These are phyloP conservation scores for Prunella strophiata DNA, from an alignment of 2,797 vertebrate species.

Conservation along the genomic window DNA sequence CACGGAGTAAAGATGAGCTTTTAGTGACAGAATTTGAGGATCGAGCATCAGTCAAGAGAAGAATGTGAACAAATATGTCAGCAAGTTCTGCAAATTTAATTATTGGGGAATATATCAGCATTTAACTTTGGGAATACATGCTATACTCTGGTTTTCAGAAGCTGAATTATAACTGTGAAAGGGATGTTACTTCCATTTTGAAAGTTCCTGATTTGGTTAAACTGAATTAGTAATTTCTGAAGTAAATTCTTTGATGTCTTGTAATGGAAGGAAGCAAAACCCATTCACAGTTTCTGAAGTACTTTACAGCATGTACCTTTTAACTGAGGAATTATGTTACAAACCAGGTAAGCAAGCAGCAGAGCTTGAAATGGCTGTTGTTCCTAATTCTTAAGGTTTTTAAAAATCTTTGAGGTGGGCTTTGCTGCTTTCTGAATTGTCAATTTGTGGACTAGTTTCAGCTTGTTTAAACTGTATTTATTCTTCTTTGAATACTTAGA, in stretches of 20 bases:
- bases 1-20: not conserved
- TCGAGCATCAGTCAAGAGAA: not conserved
- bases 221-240: not conserved
- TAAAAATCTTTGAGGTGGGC: not conserved
- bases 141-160: not conserved
- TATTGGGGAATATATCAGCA: not conserved
- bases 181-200: not conserved
- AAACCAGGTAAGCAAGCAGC: not conserved
- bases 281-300: not conserved
- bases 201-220: not conserved
- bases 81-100: not conserved
- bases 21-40: not conserved
- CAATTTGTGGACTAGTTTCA: not conserved
- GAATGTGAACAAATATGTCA: not conserved
- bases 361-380: not conserved
- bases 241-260: not conserved
- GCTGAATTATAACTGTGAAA: not conserved
- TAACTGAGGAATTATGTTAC: not conserved
- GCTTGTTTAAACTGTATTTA: not conserved
- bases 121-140: not conserved
- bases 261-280: not conserved
- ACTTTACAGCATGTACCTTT: not conserved
- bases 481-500: conserved; percentile 74
- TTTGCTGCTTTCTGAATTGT: not conserved
- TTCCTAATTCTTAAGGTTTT: not conserved